Evolutionary conservation across 2,113 vertebrate genomes (phyloP).

Genomic region (Corythornis madagascariensis): DNA sequence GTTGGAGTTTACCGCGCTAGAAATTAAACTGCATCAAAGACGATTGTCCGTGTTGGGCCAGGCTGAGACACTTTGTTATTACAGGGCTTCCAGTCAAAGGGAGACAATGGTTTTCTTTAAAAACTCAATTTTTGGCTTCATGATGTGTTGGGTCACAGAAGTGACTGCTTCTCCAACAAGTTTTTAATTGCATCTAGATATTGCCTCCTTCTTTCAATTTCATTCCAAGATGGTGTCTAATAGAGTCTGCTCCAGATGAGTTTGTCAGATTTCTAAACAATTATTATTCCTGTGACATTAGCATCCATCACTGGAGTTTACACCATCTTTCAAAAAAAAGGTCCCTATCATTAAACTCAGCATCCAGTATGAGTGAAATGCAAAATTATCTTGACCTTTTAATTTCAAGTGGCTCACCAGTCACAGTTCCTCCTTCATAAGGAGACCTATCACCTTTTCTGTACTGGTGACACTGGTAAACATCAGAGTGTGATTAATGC

Average conservation of each 20-base stretch:
- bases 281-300: conserved; percentile 38
- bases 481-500: neutral
- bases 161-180: conserved; percentile 21
- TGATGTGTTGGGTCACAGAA: neutral
- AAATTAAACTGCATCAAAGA: neutral
- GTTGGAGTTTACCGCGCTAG: neutral
- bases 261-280: conserved; percentile 35
- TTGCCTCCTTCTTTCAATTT: conserved; percentile 36
- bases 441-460: neutral
- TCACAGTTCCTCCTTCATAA: neutral
- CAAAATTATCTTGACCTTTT: conserved; percentile 9
- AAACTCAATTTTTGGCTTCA: neutral
- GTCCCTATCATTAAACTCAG: neutral
- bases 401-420: neutral
- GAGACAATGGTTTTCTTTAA: neutral
- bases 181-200: conserved; percentile 43
- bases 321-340: neutral
- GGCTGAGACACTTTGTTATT: neutral
- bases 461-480: neutral
- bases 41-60: neutral
- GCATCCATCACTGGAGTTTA: neutral
- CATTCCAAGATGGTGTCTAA: neutral
- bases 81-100: conserved; percentile 2
- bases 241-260: conserved; percentile 16
- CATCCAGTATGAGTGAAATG: neutral